Evolutionary conservation across 2,797 vertebrate species (phyloP), one percentile per base, ranked within the genome.

Genomic region (Typhlichthys subterraneus): DNA sequence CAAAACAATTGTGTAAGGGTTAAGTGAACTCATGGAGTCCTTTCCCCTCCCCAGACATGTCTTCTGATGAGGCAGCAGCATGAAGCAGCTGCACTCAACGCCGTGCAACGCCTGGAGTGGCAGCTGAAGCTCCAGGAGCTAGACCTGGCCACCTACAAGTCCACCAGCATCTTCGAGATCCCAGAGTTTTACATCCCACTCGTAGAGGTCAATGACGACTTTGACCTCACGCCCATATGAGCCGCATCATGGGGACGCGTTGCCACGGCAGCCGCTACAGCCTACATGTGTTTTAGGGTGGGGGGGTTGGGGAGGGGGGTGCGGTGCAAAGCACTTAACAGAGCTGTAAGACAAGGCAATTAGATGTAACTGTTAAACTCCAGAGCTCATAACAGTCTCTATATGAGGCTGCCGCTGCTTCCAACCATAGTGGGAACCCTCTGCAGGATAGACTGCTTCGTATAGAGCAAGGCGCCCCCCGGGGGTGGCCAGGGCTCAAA

Each of bases 61-160:
- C 96, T 99, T 69, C 89, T 99, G 85, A 99, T 99, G 98, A 93
- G 98, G 75, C 98, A 99, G 81, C 98, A 99, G 91, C 98, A 99
- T 1, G 97, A 99, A 90, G 98, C 98, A 55, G 98, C 98, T 0
- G 98, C 98, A 15, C 92, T 99, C 57, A 99, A 99, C 5, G 97
- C 97, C 0, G 96, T 99, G 75, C 98, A 99, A 90, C 95, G 97
- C 19, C 90, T 99, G 71, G 97, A 99, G 88, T 99, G 98, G 98
- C 98, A 99, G 90, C 95, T 99, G 45, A 99, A 99, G 76, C 95
- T 99, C 62, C 97, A 99, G 84, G 98, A 99, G 82, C 94, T 99
- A 1, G 98, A 99, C 84, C 97, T 95, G 33, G 96, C 97, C 82
- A 96, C 94, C 0, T 96, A 98, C 89, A 99, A 99, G 87, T 98